Percentiles rank a stretch among this genome's conserved stretches.
Conservation (phyloP, 1,140 invertebrate genomes). For the Zaprionus ghesquierei region DNA sequence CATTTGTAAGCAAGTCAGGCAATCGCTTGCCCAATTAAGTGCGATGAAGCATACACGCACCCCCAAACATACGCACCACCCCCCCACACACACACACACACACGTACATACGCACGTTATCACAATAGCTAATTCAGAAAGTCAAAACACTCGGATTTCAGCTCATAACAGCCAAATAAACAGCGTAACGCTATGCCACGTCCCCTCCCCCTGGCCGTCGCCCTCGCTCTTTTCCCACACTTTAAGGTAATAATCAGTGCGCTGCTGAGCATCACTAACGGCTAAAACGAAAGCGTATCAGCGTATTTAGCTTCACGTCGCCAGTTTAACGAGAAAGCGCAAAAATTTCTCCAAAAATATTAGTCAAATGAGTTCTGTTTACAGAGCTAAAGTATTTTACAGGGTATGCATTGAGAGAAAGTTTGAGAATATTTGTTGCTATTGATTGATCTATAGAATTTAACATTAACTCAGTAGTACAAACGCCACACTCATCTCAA, state of each 20-base stretch:
- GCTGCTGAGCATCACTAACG: conserved; percentile 5
- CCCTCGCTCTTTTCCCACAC: neutral
- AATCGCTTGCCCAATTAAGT: conserved; percentile 56
- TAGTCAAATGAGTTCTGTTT: no score
- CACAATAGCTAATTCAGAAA: conserved; percentile 75
- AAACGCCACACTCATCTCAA: no score
- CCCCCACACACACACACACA: neutral
- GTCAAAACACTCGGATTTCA: conserved; percentile 73
- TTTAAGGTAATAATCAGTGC: neutral
- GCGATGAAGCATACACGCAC: conserved; percentile 12
- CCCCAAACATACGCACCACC: neutral
- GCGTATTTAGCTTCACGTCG: conserved; percentile 7
- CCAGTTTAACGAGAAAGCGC: no score
- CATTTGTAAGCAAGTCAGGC: conserved; percentile 79
- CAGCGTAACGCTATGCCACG: conserved; percentile 7
- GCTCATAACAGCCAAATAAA: conserved; percentile 60
- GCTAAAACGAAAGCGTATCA: conserved; percentile 4
- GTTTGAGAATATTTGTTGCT: no score
- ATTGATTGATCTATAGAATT: no score
- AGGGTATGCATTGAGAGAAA: no score
- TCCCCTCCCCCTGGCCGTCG: neutral
- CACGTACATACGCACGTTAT: conserved; percentile 59
- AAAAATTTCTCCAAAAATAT: neutral
- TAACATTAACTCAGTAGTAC: neutral
- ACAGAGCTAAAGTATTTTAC: no score